phyloP scores from a whole-genome alignment of 2,888 invertebrate genomes.

The Lochmaea capreae region DNA sequence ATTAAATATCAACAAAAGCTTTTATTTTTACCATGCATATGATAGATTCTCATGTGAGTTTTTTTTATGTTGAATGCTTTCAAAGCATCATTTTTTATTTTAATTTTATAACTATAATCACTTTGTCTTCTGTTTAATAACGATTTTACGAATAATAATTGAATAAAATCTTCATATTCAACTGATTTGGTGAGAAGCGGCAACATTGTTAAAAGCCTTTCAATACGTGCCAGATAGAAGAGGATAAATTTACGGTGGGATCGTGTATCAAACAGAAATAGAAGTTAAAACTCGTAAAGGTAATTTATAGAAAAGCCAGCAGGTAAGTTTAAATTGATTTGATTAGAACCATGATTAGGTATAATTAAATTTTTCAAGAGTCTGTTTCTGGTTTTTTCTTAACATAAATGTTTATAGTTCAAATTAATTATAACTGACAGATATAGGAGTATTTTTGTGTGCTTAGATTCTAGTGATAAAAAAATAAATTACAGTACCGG shows the following conservation, averaged over 20 bases:
- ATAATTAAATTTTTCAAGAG: background rate
- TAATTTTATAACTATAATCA: too few relatives aligned
- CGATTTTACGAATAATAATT: background rate
- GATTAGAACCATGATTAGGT: constrained; percentile 8
- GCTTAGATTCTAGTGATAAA: background rate
- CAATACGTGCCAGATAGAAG: background rate
- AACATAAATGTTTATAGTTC: background rate
- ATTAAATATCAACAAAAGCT: too few relatives aligned
- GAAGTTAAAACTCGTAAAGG: background rate
- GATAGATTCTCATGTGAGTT: too few relatives aligned
- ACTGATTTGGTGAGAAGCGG: background rate
- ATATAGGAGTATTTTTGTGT: background rate
- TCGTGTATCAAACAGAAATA: background rate
- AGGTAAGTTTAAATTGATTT: constrained; percentile 6
- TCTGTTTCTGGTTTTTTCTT: background rate
- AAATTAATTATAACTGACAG: constrained; percentile 6
- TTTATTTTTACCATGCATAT: too few relatives aligned
- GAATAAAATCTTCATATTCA: background rate
- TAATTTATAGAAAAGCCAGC: background rate
- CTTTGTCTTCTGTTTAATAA: background rate
- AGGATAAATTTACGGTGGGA: background rate
- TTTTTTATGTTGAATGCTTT: too few relatives aligned
- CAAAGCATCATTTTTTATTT: too few relatives aligned
- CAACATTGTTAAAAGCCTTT: background rate
- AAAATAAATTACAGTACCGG: background rate